Base-by-base conservation (phyloP, 2,113 vertebrate species). In the Tapirus terrestris region DNA sequence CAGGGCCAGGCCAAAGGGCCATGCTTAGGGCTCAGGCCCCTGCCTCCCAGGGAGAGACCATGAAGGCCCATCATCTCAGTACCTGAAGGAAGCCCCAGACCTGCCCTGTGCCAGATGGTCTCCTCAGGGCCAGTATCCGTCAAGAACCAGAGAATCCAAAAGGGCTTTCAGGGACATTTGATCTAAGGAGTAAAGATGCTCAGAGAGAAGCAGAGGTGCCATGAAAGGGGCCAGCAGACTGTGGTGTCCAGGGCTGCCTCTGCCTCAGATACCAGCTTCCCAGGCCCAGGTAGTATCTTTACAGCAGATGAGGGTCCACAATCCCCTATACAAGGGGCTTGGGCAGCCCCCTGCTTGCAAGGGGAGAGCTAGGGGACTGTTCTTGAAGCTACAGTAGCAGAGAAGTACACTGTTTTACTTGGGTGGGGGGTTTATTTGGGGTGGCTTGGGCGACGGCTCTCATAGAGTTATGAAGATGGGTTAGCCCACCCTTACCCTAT, bases 221-320 rank as follows among this genome's bases (percentile, higher is more conserved):
- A 2, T 21, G n/a, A 56, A 60, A 23, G 67, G 29, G 10, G 27
- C 51, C 72, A 16, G 72, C 67, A 70, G 77, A 51, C 25, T 1
- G 31, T 58, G 51, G 14, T 20, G 1, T 27, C 33, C 83, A 92
- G 29, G 25, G 51, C 23, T 5, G 7, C 31, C 39, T 85, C 45
- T 39, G 31, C 25, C 68, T 80, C 2, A 0, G 23, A 27, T 5
- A 6, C 6, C 43, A 72, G 75, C 25, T 14, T 88, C 36, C 81
- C 36, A 88, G 77, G 14, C 68, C 60, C 67, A 56, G 14, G 39
- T 27, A 33, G 5, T 61, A 11, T 86, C 70, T n/a, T 77, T 58
- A 31, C 27, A 67, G 87, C n/a, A 21, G 33, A 58, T 1, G 0
- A 73, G 31, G 23, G 23, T 12, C 88, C 8, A 0, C 0, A 0